These are phyloP conservation scores for Leptodactylus fallax DNA, from an alignment of 2,797 vertebrate genomes.

Conservation along the genomic window DNA sequence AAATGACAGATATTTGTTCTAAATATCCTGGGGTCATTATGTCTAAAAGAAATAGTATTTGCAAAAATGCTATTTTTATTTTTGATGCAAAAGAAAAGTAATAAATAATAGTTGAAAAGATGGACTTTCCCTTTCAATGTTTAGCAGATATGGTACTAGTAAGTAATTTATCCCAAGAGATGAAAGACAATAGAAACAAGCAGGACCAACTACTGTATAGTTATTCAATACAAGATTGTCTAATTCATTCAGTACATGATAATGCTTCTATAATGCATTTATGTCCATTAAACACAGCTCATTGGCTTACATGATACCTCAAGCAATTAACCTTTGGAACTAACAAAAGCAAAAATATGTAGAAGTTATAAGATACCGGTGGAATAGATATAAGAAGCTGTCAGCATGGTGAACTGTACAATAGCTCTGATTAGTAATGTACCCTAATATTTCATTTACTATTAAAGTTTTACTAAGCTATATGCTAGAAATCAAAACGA, in stretches of 20 bases:
- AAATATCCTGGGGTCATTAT: too few relatives aligned
- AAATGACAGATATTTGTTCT: too few relatives aligned
- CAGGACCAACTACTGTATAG: background rate
- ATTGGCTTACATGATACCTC: background rate
- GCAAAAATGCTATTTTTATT: too few relatives aligned
- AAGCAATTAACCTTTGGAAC: background rate
- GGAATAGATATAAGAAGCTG: background rate
- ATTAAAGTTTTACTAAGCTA: background rate
- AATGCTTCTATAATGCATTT: background rate
- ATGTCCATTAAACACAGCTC: background rate
- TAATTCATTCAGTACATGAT: background rate
- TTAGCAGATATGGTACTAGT: background rate
- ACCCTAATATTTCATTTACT: background rate
- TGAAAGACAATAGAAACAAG: background rate
- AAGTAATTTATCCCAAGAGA: background rate
- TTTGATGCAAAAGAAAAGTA: too few relatives aligned
- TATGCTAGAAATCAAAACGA: background rate
- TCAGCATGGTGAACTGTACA: background rate
- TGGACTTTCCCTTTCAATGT: background rate
- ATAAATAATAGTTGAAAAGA: background rate
- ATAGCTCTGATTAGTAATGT: background rate
- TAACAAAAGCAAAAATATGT: conserved; percentile 9
- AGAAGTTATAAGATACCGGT: background rate
- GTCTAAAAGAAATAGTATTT: too few relatives aligned
- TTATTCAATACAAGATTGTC: background rate